phyloP scores from a whole-genome alignment of 2,113 vertebrate species.

The Sylvilagus bachmani region DNA sequence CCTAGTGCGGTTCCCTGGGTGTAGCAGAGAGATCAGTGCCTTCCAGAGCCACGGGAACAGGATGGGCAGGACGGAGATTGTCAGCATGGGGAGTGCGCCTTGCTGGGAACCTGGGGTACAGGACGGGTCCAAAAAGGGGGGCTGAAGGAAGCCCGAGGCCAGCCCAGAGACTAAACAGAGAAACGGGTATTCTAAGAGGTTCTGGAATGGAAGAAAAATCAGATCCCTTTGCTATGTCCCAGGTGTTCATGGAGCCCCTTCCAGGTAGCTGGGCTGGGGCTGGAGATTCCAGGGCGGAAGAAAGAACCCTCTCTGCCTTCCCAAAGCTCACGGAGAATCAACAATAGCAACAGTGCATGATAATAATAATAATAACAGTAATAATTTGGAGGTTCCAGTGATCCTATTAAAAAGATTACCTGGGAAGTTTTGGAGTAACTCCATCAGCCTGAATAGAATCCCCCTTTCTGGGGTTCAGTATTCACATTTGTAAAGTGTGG shows the following conservation, averaged over 20 bases:
- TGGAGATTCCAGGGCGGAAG: background rate
- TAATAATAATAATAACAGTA: too few relatives aligned
- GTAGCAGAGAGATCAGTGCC: background rate
- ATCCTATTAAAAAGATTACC: background rate
- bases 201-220: constrained; percentile 29
- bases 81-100: background rate
- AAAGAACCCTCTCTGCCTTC: background rate
- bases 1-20: background rate
- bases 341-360: too few relatives aligned
- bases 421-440: background rate
- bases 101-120: too few relatives aligned
- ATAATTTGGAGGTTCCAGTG: background rate
- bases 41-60: background rate
- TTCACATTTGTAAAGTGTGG: background rate
- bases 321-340: background rate
- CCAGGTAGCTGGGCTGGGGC: background rate
- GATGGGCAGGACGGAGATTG: background rate
- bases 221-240: background rate
- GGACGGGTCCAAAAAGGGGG: background rate
- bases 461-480: background rate
- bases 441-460: background rate
- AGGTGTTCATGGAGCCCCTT: background rate
- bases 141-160: background rate
- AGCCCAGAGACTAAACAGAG: background rate
- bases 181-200: background rate